Evolutionary conservation across 2,888 invertebrate species (phyloP).

Genomic region (Gasteruption jaculator): DNA sequence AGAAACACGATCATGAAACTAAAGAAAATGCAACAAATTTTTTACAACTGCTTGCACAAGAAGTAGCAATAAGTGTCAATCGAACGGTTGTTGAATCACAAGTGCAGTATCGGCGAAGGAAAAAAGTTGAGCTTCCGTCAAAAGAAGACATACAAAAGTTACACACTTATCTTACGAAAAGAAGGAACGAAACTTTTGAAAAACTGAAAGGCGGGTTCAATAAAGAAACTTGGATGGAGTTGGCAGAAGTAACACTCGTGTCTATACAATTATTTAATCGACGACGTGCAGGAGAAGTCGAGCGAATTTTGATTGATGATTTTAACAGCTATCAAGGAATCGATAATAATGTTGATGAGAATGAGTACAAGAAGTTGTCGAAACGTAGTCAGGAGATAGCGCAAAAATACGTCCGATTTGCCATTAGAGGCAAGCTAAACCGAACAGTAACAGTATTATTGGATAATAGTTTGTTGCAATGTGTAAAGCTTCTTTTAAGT

Average conservation of each 20-base stretch:
- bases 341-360: constrained; percentile 14
- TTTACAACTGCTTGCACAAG: constrained; percentile 18
- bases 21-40: constrained; percentile 20
- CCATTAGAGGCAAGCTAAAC: constrained; percentile 19
- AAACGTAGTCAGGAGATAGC: background rate
- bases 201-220: constrained; percentile 9
- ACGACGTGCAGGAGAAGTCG: constrained; percentile 21
- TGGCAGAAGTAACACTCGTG: constrained; percentile 11
- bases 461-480: constrained; percentile 2
- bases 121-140: constrained; percentile 10
- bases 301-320: constrained; percentile 17
- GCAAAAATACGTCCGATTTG: constrained; percentile 19
- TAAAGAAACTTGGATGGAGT: constrained; percentile 2
- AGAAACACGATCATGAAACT: constrained; percentile 18
- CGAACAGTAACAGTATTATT: constrained; percentile 20
- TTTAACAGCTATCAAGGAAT: constrained; percentile 15
- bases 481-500: constrained; percentile 11
- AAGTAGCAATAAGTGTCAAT: constrained; percentile 20
- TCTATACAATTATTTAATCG: constrained; percentile 23
- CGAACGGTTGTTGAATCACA: constrained; percentile 19
- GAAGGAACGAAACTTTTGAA: constrained; percentile 2
- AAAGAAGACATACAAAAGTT: constrained; percentile 16
- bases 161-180: constrained; percentile 5
- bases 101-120: constrained; percentile 8
- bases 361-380: constrained; percentile 11